Evolutionary conservation across 2,113 vertebrate species (phyloP).

Genomic region (Cariama cristata): DNA sequence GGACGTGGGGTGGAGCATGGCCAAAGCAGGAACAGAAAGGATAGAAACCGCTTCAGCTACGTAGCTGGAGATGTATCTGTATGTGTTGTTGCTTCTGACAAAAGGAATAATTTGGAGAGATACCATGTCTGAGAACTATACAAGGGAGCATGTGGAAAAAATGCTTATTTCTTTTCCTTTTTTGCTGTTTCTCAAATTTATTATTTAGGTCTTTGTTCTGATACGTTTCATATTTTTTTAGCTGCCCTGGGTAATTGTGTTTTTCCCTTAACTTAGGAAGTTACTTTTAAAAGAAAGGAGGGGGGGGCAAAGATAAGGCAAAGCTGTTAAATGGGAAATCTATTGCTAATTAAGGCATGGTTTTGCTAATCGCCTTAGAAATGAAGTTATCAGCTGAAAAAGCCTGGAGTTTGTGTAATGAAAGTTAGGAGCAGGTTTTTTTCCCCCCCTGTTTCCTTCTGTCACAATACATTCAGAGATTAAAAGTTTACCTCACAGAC

Average conservation of each 20-base stretch:
- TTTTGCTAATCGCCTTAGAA: constrained; percentile 31
- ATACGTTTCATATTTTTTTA: neutral
- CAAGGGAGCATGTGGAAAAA: neutral
- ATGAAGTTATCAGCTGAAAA: constrained; percentile 34
- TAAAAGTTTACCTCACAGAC: neutral
- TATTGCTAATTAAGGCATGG: constrained; percentile 27
- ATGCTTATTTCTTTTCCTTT: neutral
- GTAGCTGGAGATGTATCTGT: neutral
- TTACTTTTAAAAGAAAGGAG: neutral
- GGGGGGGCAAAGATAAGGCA: neutral
- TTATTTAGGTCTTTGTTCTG: constrained; percentile 37
- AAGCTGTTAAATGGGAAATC: constrained; percentile 26
- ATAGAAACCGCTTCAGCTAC: neutral
- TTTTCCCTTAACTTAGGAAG: constrained; percentile 5
- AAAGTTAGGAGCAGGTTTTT: neutral
- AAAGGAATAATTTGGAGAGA: neutral
- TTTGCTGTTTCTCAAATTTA: neutral
- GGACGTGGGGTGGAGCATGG: rapidly evolving
- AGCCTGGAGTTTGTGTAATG: neutral
- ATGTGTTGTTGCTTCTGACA: neutral
- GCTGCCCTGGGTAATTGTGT: neutral
- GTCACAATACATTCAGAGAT: constrained; percentile 3
- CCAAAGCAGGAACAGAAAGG: neutral
- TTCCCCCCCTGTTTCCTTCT: neutral
- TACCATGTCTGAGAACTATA: neutral